These are phyloP conservation scores for Platorchestia sp. DNA, from an alignment of 1,140 invertebrate genomes.

Conservation along the genomic window DNA sequence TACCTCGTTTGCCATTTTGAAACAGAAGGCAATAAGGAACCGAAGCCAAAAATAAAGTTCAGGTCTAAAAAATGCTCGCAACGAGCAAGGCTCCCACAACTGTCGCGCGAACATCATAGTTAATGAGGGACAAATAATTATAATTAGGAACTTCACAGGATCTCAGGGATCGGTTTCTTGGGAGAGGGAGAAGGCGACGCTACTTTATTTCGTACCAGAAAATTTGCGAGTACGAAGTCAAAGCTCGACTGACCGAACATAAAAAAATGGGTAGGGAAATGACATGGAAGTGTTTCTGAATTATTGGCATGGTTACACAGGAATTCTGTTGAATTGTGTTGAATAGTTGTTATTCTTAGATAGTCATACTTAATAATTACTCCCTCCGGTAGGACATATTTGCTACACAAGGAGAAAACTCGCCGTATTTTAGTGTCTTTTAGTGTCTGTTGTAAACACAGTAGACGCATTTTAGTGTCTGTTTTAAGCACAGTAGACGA, in stretches of 20 bases:
- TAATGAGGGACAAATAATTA: neutral
- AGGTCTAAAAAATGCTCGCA: neutral
- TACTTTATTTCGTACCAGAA: neutral
- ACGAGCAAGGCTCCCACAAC: neutral
- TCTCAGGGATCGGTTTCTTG: neutral
- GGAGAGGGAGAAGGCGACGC: neutral
- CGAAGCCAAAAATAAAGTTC: neutral
- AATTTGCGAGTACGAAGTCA: neutral
- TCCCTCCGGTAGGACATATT: too few relatives aligned
- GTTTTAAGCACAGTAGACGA: too few relatives aligned
- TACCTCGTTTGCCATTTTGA: conserved; percentile 51
- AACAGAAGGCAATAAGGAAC: conserved; percentile 30
- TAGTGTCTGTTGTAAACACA: too few relatives aligned
- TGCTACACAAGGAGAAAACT: too few relatives aligned
- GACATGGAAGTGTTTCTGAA: neutral
- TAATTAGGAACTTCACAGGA: neutral
- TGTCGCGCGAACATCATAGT: neutral
- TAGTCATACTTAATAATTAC: too few relatives aligned
- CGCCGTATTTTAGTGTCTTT: too few relatives aligned
- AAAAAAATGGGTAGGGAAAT: neutral
- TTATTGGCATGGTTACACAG: too few relatives aligned
- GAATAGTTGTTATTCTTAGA: too few relatives aligned
- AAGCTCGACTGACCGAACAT: neutral
- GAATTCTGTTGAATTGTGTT: too few relatives aligned
- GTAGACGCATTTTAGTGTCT: too few relatives aligned